Percentiles rank a stretch among this genome's conserved stretches.
Evolutionary conservation across 2,888 invertebrate species (phyloP).

Genomic region (Callyntrura sp.): DNA sequence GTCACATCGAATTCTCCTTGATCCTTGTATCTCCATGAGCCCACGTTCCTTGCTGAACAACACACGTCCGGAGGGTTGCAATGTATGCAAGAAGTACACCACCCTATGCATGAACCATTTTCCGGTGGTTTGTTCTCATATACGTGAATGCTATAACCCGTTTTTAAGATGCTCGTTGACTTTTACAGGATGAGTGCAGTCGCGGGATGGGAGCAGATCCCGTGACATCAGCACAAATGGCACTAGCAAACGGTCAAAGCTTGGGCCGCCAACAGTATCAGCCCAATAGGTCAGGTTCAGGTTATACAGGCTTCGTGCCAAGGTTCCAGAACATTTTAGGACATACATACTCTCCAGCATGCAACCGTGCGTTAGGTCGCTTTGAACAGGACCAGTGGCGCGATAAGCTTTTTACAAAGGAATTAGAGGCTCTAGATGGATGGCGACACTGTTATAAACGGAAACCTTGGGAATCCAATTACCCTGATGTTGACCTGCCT

Average conservation of each 20-base stretch:
- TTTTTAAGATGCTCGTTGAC: too few relatives aligned
- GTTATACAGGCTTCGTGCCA: constrained; percentile 82
- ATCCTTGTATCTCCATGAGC: constrained; percentile 83
- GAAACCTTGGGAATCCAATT: constrained; percentile 83
- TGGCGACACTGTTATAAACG: constrained; percentile 83
- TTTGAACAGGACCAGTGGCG: constrained; percentile 83
- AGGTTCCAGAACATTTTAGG: constrained; percentile 82
- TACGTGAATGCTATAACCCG: background rate
- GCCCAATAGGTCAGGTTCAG: constrained; percentile 80
- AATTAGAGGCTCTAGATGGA: constrained; percentile 83
- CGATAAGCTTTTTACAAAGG: constrained; percentile 82
- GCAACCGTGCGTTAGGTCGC: constrained; percentile 80
- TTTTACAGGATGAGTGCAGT: constrained; percentile 81
- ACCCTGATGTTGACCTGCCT: too few relatives aligned
- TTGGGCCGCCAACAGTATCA: constrained; percentile 83
- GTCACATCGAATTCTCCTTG: constrained; percentile 80
- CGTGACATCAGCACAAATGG: constrained; percentile 80
- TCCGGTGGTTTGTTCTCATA: too few relatives aligned
- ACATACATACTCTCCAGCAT: constrained; percentile 82
- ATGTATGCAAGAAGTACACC: constrained; percentile 57
- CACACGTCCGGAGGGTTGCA: constrained; percentile 80
- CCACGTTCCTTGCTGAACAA: constrained; percentile 81
- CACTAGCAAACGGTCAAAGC: constrained; percentile 80
- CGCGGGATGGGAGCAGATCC: constrained; percentile 81
- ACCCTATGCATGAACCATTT: too few relatives aligned